A percentile compares a stretch with the other conserved stretches of the same genome.
These are phyloP conservation scores for Nebria ingens DNA, from an alignment of 1,140 invertebrate genomes.

Conservation along the genomic window DNA sequence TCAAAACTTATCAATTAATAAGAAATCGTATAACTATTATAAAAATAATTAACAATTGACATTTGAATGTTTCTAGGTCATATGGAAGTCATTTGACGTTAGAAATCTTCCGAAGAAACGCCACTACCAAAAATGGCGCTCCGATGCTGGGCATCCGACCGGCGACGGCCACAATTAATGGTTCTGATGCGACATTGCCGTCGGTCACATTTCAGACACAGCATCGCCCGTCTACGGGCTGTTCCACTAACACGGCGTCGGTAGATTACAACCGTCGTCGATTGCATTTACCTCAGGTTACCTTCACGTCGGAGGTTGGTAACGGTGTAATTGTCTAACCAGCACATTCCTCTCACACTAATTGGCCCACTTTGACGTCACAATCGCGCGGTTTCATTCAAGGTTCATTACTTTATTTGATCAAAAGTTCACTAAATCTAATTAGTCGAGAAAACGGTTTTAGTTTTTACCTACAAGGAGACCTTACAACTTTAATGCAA, in stretches of 20 bases:
- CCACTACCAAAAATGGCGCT: conserved; percentile 34
- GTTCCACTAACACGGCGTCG: conserved; percentile 40
- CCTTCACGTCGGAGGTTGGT: conserved; percentile 77
- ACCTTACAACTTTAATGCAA: too few species aligned
- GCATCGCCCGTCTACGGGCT: conserved; percentile 42
- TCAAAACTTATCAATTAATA: neutral
- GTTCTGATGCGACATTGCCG: conserved; percentile 12
- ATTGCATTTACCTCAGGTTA: conserved; percentile 64
- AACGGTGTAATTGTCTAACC: conserved; percentile 55
- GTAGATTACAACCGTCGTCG: conserved; percentile 46
- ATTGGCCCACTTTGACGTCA: too few species aligned
- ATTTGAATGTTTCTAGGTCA: conserved; percentile 46
- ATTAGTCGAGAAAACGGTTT: too few species aligned
- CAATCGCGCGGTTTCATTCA: too few species aligned
- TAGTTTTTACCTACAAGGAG: too few species aligned
- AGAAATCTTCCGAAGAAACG: conserved; percentile 61
- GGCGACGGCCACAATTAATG: conserved; percentile 30
- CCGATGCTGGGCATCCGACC: conserved; percentile 33
- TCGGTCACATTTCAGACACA: conserved; percentile 17
- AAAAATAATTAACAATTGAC: too few species aligned
- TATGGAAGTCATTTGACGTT: conserved; percentile 57
- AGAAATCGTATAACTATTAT: neutral
- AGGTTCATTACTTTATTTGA: too few species aligned
- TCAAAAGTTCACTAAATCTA: too few species aligned
- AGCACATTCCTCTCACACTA: too few species aligned